phyloP scores from a whole-genome alignment of 2,113 vertebrate species.

The Mustelus asterias region DNA sequence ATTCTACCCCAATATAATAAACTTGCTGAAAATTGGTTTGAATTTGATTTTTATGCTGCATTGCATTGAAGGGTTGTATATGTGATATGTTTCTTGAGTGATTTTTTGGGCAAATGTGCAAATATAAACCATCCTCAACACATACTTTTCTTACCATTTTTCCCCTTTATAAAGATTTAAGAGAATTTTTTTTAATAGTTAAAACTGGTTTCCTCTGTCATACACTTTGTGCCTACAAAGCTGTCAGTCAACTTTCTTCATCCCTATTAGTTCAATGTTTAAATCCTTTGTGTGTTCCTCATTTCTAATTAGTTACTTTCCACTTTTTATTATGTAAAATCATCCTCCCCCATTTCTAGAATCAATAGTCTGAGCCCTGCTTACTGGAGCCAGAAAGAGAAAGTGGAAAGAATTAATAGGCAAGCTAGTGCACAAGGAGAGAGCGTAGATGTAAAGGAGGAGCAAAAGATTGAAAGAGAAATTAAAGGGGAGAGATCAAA shows the following conservation, averaged over 20 bases:
- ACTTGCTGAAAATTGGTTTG: neutral
- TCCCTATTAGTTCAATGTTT: neutral
- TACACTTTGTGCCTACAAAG: neutral
- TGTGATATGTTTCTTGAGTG: neutral
- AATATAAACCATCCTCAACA: neutral
- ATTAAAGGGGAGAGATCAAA: neutral
- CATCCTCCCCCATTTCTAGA: neutral
- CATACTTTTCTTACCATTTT: neutral
- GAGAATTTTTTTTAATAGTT: too few species aligned
- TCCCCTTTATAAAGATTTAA: neutral
- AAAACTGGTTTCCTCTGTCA: too few species aligned
- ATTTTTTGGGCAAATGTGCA: neutral
- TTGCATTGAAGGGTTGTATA: neutral
- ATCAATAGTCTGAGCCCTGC: neutral
- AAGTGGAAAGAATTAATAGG: neutral
- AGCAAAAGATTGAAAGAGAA: neutral
- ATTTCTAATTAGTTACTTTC: neutral
- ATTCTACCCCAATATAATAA: neutral
- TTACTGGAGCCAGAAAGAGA: neutral
- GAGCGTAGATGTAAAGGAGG: neutral
- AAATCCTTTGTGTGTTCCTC: neutral
- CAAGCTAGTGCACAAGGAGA: slow-evolving; percentile 33
- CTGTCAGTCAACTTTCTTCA: neutral
- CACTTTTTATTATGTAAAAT: neutral
- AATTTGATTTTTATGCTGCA: neutral